These are phyloP conservation scores for Paracanthobrama guichenoti DNA, from an alignment of 2,113 vertebrate genomes.

Conservation along the genomic window DNA sequence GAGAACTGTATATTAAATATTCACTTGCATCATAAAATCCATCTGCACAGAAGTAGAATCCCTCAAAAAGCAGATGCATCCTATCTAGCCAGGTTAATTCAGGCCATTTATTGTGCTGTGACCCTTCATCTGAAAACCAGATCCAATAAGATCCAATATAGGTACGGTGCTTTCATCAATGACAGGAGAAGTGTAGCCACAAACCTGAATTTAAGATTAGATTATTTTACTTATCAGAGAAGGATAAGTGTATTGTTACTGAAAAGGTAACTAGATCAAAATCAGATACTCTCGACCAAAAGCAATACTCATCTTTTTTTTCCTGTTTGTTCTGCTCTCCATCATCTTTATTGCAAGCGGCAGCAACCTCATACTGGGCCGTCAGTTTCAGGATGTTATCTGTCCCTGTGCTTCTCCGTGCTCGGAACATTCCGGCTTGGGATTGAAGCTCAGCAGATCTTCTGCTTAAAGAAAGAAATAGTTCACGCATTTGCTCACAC, in stretches of 20 bases:
- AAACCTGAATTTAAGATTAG: conserved; percentile 18
- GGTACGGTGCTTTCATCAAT: not conserved
- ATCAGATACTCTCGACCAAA: not conserved
- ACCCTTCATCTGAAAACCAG: not conserved
- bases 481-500: not conserved
- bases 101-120: conserved; percentile 4
- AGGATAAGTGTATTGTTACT: not conserved
- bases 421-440: not conserved
- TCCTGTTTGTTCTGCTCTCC: conserved; percentile 1
- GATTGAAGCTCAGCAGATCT: conserved; percentile 1
- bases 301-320: conserved; percentile 3
- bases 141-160: conserved; percentile 10
- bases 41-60: not conserved
- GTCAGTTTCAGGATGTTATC: conserved; percentile 8
- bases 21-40: not conserved
- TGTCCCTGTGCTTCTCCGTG: not conserved
- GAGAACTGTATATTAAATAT: not conserved
- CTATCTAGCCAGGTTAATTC: not conserved
- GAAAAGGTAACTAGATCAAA: conserved; percentile 16
- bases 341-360: conserved; percentile 18
- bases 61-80: not conserved
- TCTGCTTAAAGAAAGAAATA: not conserved
- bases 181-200: not conserved
- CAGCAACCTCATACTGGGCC: not conserved
- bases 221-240: conserved; percentile 6